Conservation (phyloP, 2,888 invertebrate species). For the Dioctria rufipes region DNA sequence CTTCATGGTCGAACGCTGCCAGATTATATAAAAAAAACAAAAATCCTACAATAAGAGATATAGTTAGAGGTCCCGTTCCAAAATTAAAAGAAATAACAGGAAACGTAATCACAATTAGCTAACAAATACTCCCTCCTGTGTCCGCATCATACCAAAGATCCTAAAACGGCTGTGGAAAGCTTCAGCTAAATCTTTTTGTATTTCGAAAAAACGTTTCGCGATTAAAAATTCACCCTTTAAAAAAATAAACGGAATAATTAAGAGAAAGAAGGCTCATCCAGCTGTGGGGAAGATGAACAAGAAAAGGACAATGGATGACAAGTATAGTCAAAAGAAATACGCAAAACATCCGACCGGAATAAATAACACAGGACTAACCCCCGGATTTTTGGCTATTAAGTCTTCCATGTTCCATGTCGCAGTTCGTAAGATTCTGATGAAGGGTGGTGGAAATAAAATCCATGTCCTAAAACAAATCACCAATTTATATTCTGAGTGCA, state of each 20-base stretch:
- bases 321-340: conserved; percentile 42
- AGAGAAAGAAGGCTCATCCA: not conserved
- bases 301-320: conserved; percentile 33
- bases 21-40: not conserved
- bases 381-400: conserved; percentile 50
- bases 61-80: not conserved
- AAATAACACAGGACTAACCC: conserved; percentile 46
- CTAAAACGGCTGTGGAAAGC: too few relatives aligned
- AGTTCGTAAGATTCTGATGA: not conserved
- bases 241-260: conserved; percentile 54
- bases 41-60: not conserved
- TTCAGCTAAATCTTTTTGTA: conserved; percentile 8
- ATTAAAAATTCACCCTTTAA: conserved; percentile 54
- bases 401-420: conserved; percentile 50
- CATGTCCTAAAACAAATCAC: conserved; percentile 57
- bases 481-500: conserved; percentile 60
- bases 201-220: conserved; percentile 37
- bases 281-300: not conserved
- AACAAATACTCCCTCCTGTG: conserved; percentile 32
- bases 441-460: conserved; percentile 9
- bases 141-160: too few relatives aligned
- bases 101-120: conserved; percentile 52
- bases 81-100: conserved; percentile 13
- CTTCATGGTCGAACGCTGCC: conserved; percentile 31
- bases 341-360: conserved; percentile 52